These are phyloP conservation scores for Galaxea fascicularis DNA, from an alignment of 92 coral and sea anemone genomes.

Conservation along the genomic window DNA sequence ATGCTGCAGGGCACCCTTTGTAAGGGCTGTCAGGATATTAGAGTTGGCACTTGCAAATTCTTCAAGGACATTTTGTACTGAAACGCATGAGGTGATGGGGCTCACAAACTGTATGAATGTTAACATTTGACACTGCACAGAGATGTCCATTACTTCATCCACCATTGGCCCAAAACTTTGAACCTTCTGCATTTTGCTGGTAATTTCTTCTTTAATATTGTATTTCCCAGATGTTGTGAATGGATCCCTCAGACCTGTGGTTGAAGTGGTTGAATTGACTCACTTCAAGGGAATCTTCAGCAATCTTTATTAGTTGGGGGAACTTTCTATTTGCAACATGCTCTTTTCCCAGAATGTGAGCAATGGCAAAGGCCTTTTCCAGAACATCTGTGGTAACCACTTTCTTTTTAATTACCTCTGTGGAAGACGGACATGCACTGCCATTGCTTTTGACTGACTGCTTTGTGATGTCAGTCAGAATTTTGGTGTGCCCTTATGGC, in stretches of 20 bases:
- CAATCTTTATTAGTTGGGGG: conserved; percentile 27
- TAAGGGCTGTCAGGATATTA: conserved; percentile 27
- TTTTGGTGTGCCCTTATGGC: too few species aligned
- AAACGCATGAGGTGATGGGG: conserved; percentile 34
- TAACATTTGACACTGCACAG: conserved; percentile 25
- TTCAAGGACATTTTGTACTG: conserved; percentile 33
- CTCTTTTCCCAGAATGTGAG: conserved; percentile 50
- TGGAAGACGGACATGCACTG: conserved; percentile 42
- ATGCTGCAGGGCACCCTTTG: conserved; percentile 17
- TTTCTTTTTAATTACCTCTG: conserved; percentile 24
- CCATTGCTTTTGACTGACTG: conserved; percentile 31
- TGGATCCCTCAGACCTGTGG: conserved; percentile 53
- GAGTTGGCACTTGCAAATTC: conserved; percentile 57
- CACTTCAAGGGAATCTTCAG: conserved; percentile 29
- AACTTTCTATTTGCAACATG: conserved; percentile 45
- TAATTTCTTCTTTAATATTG: conserved; percentile 14
- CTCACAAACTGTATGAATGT: conserved; percentile 44
- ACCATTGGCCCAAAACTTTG: conserved; percentile 20
- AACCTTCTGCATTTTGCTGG: background rate
- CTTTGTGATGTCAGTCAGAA: too few species aligned
- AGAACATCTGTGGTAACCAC: conserved; percentile 35
- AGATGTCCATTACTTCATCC: conserved; percentile 30
- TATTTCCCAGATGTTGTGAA: conserved; percentile 37
- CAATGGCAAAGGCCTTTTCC: conserved; percentile 38
- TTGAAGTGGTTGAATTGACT: conserved; percentile 35